Evolutionary conservation across 1,140 invertebrate species (phyloP).

Genomic region (Zaprionus lachaisei): DNA sequence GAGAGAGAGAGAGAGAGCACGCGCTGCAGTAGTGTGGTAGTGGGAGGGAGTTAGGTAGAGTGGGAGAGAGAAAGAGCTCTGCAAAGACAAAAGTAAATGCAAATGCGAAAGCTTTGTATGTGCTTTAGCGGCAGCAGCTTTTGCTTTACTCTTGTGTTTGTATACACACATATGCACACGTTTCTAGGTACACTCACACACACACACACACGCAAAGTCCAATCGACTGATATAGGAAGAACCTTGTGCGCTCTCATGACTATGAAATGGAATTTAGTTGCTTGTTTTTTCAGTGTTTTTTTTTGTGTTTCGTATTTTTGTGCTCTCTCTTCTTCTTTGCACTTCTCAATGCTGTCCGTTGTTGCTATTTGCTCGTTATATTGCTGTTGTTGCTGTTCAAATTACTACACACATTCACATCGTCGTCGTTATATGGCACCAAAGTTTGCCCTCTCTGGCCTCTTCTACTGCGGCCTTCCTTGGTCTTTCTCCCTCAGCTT

Average conservation of each 20-base stretch:
- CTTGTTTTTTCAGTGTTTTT: conserved; percentile 51
- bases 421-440: background rate
- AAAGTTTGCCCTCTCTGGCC: too few species aligned
- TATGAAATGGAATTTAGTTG: conserved; percentile 82
- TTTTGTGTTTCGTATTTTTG: conserved; percentile 30
- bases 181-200: conserved; percentile 2
- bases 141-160: background rate
- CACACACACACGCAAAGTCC: conserved; percentile 3
- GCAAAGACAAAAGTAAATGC: conserved; percentile 59
- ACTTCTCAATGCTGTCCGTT: conserved; percentile 46
- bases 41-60: background rate
- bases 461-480: too few species aligned
- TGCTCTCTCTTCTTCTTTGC: conserved; percentile 38
- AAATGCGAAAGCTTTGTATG: conserved; percentile 52
- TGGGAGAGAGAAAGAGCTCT: conserved; percentile 9
- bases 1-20: conserved; percentile 6
- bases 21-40: background rate
- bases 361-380: conserved; percentile 9
- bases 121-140: conserved; percentile 37
- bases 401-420: conserved; percentile 30
- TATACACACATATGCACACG: background rate
- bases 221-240: conserved; percentile 80
- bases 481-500: conserved; percentile 28
- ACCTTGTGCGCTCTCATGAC: conserved; percentile 79
- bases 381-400: conserved; percentile 18